Conservation (phyloP, 2,888 invertebrate genomes). For the Rhingia campestris region DNA sequence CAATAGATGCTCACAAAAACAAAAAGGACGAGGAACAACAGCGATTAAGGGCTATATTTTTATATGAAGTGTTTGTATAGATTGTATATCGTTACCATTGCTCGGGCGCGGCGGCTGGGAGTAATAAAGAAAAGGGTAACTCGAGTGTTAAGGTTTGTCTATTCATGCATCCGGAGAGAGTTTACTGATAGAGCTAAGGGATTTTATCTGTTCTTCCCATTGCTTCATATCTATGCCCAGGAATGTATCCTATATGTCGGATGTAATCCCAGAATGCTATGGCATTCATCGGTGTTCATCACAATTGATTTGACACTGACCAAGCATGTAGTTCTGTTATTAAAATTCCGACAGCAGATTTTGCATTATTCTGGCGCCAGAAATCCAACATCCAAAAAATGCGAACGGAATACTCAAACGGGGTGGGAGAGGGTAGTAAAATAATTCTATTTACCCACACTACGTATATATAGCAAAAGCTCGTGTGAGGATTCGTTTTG, state of each 20-base stretch:
- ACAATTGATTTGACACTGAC: conserved; percentile 71
- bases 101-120: conserved; percentile 1
- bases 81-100: conserved; percentile 51
- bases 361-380: conserved; percentile 54
- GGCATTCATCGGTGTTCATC: conserved; percentile 64
- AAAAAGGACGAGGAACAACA: conserved; percentile 61
- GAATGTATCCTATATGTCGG: conserved; percentile 26
- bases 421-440: conserved; percentile 3
- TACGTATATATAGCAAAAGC: conserved; percentile 5
- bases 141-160: conserved; percentile 62
- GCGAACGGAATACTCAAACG: conserved; percentile 11
- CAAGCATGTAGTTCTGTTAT: conserved; percentile 65
- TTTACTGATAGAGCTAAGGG: conserved; percentile 29
- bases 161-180: conserved; percentile 57
- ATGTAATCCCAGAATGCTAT: conserved; percentile 64
- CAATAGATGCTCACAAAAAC: conserved; percentile 54
- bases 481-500: conserved; percentile 11
- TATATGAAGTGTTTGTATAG: conserved; percentile 68
- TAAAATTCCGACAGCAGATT: conserved; percentile 71
- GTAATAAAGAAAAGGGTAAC: conserved; percentile 48
- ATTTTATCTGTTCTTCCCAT: conserved; percentile 35
- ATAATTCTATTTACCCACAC: conserved; percentile 32
- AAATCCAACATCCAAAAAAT: conserved; percentile 24
- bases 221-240: neutral
- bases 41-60: conserved; percentile 69